These are phyloP conservation scores for Microctonus brassicae DNA, from an alignment of 2,888 invertebrate genomes.

Conservation along the genomic window DNA sequence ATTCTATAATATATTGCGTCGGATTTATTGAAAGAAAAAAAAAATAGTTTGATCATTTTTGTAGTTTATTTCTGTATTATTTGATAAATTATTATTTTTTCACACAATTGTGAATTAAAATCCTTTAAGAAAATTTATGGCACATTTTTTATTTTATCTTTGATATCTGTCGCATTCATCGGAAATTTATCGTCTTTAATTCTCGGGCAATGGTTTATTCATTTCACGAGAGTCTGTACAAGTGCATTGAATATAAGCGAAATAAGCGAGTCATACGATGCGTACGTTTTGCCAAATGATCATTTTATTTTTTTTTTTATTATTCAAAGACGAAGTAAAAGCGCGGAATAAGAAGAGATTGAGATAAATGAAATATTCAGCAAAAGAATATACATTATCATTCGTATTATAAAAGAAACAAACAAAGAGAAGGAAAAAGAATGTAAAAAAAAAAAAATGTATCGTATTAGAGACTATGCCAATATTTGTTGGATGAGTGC, in stretches of 20 bases:
- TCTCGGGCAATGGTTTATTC: conserved; percentile 67
- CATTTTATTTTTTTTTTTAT: neutral
- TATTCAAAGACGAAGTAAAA: too few species aligned
- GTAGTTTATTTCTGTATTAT: too few species aligned
- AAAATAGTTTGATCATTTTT: too few species aligned
- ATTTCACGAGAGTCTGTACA: conserved; percentile 45
- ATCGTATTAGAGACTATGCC: conserved; percentile 13
- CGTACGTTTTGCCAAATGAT: neutral
- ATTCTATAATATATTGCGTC: too few species aligned
- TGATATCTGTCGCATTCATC: conserved; percentile 57
- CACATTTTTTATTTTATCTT: conserved; percentile 3
- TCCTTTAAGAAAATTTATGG: conserved; percentile 57
- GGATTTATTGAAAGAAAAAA: too few species aligned
- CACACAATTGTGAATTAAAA: conserved; percentile 61
- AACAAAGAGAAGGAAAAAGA: conserved; percentile 1
- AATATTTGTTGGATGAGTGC: conserved; percentile 27
- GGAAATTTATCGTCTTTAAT: conserved; percentile 67
- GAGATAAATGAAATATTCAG: neutral
- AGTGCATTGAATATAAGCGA: neutral
- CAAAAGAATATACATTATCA: neutral
- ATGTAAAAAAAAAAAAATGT: conserved; percentile 17
- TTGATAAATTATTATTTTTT: neutral
- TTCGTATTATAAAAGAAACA: neutral
- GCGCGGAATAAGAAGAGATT: neutral
- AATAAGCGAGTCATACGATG: neutral